Conservation (phyloP, 2,113 vertebrate species). For the Sander lucioperca region DNA sequence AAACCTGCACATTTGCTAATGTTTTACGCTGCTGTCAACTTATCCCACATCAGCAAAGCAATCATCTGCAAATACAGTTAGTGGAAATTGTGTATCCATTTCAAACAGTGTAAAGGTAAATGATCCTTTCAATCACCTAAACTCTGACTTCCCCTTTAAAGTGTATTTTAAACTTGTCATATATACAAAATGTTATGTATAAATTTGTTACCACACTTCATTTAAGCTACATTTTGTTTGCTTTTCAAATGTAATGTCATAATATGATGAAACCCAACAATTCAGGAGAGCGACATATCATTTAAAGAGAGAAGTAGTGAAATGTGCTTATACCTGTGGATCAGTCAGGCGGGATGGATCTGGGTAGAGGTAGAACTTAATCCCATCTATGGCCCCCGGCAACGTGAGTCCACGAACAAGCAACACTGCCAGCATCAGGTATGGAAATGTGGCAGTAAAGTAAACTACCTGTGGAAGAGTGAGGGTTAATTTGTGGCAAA, state of each 20-base stretch:
- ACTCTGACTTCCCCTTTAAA: background rate
- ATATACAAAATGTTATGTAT: background rate
- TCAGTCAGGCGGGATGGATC: conserved; percentile 91
- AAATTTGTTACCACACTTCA: background rate
- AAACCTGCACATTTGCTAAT: conserved; percentile 23
- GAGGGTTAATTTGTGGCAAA: background rate
- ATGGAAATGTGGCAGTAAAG: conserved; percentile 96
- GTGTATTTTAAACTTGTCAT: no score
- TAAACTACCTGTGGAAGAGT: conserved; percentile 91
- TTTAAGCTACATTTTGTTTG: background rate
- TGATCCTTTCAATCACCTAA: background rate
- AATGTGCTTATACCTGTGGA: conserved; percentile 87
- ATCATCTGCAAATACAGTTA: conserved; percentile 1
- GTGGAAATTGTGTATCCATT: background rate
- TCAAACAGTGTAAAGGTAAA: conserved; percentile 6
- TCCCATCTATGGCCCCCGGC: conserved; percentile 90
- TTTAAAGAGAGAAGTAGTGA: background rate
- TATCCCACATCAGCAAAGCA: background rate
- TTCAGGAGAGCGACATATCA: background rate
- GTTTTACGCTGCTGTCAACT: background rate
- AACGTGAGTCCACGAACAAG: conserved; percentile 92
- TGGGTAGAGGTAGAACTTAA: conserved; percentile 94
- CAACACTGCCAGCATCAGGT: conserved; percentile 90
- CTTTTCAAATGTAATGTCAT: background rate
- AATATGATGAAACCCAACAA: background rate